phyloP scores from a whole-genome alignment of 2,113 vertebrate genomes.

The Gorsachius goisagi region DNA sequence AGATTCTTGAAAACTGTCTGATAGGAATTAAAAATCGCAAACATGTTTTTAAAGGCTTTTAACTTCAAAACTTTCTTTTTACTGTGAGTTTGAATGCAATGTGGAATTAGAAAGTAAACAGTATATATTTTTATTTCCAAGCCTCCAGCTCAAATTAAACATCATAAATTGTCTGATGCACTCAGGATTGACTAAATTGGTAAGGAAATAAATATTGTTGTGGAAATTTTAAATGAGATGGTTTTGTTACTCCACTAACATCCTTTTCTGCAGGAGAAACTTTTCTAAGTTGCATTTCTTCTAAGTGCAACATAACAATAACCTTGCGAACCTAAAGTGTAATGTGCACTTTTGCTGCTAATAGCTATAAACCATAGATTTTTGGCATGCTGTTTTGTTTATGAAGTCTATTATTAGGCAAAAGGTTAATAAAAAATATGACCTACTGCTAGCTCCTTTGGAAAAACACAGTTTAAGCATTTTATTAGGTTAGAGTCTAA shows the following conservation, averaged over 20 bases:
- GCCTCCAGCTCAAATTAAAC: not conserved
- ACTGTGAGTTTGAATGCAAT: not conserved
- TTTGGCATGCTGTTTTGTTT: not conserved
- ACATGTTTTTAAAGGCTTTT: not conserved
- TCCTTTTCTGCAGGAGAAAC: not conserved
- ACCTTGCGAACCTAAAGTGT: not conserved
- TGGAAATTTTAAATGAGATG: not conserved
- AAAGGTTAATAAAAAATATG: not conserved
- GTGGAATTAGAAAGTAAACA: not conserved
- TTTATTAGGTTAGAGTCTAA: not conserved
- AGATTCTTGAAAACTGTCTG: not conserved
- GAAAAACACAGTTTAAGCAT: not conserved
- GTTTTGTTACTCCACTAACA: not conserved
- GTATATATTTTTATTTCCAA: not conserved
- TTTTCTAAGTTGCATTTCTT: not conserved
- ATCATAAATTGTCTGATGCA: not conserved
- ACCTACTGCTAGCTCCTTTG: not conserved
- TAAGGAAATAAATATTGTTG: not conserved
- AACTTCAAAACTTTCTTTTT: not conserved
- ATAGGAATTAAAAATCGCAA: not conserved
- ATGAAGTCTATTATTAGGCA: not conserved
- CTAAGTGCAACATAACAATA: not conserved
- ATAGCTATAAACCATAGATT: not conserved
- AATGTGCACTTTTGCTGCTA: not conserved
- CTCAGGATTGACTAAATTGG: not conserved